These are phyloP conservation scores for Malurus cyaneus DNA, from an alignment of 2,113 vertebrate genomes.

Conservation along the genomic window DNA sequence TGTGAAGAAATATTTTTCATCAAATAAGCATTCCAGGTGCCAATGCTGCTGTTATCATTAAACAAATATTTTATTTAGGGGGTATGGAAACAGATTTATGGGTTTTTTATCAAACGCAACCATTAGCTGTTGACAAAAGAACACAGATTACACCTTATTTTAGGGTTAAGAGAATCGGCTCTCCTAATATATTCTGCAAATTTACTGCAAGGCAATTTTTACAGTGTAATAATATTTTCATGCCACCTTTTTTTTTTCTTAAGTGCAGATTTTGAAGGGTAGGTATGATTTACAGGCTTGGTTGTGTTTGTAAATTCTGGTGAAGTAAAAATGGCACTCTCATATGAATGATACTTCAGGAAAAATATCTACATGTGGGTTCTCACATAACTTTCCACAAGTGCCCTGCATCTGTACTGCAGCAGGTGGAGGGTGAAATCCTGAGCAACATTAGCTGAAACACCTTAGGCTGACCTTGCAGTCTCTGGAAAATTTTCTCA, in stretches of 20 bases:
- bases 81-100: not conserved
- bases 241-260: not conserved
- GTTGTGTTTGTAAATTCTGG: not conserved
- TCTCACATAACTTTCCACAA: not conserved
- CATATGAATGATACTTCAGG: not conserved
- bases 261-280: not conserved
- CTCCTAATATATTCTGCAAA: not conserved
- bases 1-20: not conserved
- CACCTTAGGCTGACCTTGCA: not conserved
- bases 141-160: not conserved
- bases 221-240: not conserved
- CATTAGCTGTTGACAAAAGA: conserved; percentile 7
- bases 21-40: conserved; percentile 5
- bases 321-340: not conserved
- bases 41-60: not conserved
- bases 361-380: not conserved
- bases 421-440: not conserved
- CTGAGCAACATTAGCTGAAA: not conserved
- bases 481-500: not conserved
- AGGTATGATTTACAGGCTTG: not conserved
- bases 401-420: not conserved
- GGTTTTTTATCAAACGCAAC: not conserved
- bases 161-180: not conserved
- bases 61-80: conserved; percentile 20
- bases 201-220: not conserved